A percentile compares a stretch with the other conserved stretches of the same genome.
Conservation (phyloP, 2,797 vertebrate species). For the Erethizon dorsatum region DNA sequence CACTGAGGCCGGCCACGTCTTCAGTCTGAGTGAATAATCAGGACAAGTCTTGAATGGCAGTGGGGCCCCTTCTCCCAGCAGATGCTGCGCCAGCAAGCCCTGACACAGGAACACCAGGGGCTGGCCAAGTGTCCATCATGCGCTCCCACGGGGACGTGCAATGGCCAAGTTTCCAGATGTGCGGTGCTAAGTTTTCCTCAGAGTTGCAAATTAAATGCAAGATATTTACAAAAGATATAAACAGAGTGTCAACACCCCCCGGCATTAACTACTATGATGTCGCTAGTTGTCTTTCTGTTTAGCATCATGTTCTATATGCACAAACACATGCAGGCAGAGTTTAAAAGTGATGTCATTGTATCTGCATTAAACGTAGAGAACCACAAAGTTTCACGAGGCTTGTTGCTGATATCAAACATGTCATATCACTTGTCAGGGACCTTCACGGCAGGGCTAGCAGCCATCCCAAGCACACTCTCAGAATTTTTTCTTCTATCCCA, state of each 20-base stretch:
- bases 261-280: not conserved
- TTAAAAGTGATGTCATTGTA: not conserved
- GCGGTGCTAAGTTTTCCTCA: not conserved
- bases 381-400: not conserved
- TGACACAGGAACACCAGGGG: not conserved
- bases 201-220: not conserved
- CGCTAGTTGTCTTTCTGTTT: not conserved
- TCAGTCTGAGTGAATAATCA: not conserved
- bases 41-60: not conserved
- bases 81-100: not conserved
- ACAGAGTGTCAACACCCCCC: not conserved
- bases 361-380: not conserved
- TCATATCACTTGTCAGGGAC: not conserved
- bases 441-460: no score
- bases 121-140: not conserved
- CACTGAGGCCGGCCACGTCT: not conserved
- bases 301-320: not conserved
- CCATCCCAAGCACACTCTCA: no score
- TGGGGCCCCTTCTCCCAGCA: not conserved
- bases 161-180: not conserved
- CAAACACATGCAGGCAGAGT: not conserved
- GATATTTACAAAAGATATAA: not conserved
- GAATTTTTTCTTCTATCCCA: not conserved
- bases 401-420: no score
- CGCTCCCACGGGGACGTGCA: not conserved